These are phyloP conservation scores for Phalacrocorax pelagicus DNA, from an alignment of 2,113 vertebrate genomes.

Conservation along the genomic window DNA sequence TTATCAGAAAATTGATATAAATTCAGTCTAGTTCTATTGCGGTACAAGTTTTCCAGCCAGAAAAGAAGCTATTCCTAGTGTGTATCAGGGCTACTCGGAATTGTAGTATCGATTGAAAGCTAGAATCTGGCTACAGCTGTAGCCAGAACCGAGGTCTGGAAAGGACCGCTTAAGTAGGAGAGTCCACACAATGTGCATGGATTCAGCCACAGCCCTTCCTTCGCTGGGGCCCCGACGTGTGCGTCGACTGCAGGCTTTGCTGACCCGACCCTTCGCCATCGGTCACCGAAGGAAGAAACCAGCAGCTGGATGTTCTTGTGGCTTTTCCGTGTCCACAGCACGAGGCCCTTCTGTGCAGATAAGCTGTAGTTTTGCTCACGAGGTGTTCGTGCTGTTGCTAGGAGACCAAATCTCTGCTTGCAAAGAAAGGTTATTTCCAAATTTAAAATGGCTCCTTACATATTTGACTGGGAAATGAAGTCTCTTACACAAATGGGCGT, in stretches of 20 bases:
- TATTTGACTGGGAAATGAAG: background rate
- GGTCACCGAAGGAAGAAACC: background rate
- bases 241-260: background rate
- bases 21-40: background rate
- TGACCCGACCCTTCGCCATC: background rate
- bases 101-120: background rate
- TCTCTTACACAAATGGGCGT: background rate
- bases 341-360: background rate
- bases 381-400: slow-evolving; percentile 28
- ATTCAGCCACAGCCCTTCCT: background rate
- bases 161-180: background rate
- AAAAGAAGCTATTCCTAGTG: background rate
- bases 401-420: slow-evolving; percentile 27
- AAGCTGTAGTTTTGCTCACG: background rate
- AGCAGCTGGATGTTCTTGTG: background rate
- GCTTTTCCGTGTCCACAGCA: background rate
- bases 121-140: background rate
- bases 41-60: background rate
- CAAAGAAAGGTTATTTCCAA: background rate
- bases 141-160: background rate
- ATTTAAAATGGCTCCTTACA: background rate
- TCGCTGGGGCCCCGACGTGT: fast-evolving
- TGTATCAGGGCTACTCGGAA: background rate
- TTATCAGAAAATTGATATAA: background rate
- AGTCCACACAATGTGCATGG: fast-evolving